Evolutionary conservation across 1,140 invertebrate species (phyloP), one percentile per base, ranked within the genome.

Genomic region (Chymomyza costata): DNA sequence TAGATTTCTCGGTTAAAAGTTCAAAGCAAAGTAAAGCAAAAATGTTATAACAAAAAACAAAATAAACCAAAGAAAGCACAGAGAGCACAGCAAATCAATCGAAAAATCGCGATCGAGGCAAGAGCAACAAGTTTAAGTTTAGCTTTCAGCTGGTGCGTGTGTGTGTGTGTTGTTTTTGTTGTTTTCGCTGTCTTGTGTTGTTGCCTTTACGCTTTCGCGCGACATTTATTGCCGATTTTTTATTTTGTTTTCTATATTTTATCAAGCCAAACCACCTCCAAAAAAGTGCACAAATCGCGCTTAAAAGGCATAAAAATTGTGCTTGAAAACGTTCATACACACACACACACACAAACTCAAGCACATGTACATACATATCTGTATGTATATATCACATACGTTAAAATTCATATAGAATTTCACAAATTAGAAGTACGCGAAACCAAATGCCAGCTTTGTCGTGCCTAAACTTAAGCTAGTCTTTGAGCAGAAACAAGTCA

Each of bases 221-320:
- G 45, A 54, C 37, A 37, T 56, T 80, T 66, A 58, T 54, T 61
- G 30, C 49, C 55, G 51, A 67, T 58, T 68, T 65, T 61, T 53
- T 71, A 78, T 66, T 78, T 78, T 78, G 73, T 71, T 71, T 71
- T 64, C 63, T 40, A 54, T 62, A 56, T 71, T 78, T 78, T 56
- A 71, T 78, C 61, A 63, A 51, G 46, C 54, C 48, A 58, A 76
- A 71, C 51, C 54, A 63, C 49, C 57, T 80, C 67, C 63, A 73
- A 80, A 80, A 76, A 68, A 67, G 55, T 44, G 51, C 63, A 56
- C 31, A 25, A 46, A 37, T 51, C 35, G 50, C 10, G 15, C 17
- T 31, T 60, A 37, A 35, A 55, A 43, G 35, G 46, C 49, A 41
- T 49, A 31, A 54, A 14, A n/a, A n/a, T n/a, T n/a, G n/a, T n/a